Percentiles rank a stretch among this genome's conserved stretches.
Conservation (phyloP, 2,888 invertebrate genomes). For the Ophion obscuratus region DNA sequence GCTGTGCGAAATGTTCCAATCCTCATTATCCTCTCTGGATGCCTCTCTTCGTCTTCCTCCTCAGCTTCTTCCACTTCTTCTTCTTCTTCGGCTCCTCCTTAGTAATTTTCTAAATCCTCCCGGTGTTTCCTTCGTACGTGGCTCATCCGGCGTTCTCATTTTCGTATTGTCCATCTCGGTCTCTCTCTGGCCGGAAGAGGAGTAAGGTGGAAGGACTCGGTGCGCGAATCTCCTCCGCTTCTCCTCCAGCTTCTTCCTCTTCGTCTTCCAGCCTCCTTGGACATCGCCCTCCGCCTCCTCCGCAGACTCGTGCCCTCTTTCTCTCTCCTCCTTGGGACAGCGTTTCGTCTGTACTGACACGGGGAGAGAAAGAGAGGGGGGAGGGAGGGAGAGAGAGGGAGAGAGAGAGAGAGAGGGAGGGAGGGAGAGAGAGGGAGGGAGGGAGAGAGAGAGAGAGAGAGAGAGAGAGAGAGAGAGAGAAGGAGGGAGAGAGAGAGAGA, state of each 20-base stretch:
- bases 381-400: conserved; percentile 25
- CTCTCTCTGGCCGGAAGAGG: conserved; percentile 1
- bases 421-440: no score
- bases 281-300: conserved; percentile 69
- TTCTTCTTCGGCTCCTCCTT: conserved; percentile 32
- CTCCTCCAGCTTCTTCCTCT: conserved; percentile 35
- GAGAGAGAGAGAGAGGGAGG: conserved; percentile 25
- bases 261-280: conserved; percentile 65
- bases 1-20: conserved; percentile 60
- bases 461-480: no score
- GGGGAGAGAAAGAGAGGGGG: conserved; percentile 2
- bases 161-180: conserved; percentile 25
- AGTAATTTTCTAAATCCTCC: conserved; percentile 34
- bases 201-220: conserved; percentile 31
- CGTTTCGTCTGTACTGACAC: conserved; percentile 58
- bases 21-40: conserved; percentile 61
- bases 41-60: conserved; percentile 36
- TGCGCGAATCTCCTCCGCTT: conserved; percentile 15
- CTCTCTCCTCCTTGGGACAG: conserved; percentile 55
- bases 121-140: conserved; percentile 40
- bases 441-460: no score
- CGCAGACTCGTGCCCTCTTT: conserved; percentile 49
- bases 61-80: conserved; percentile 2
- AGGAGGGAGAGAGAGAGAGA: no score
- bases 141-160: conserved; percentile 25